phyloP scores from a whole-genome alignment of 2,797 vertebrate species.

The Lophotriccus pileatus region DNA sequence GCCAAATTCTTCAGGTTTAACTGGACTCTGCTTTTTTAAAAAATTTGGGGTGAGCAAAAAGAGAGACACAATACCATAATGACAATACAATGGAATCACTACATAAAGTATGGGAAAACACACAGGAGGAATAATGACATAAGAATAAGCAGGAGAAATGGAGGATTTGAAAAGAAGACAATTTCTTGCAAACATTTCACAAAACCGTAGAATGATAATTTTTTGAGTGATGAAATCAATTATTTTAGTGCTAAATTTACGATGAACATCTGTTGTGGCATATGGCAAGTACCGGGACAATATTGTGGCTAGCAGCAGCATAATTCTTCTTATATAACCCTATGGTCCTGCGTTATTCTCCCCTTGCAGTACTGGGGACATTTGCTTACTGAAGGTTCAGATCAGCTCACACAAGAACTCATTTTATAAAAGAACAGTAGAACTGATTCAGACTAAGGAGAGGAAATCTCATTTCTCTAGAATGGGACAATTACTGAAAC shows the following conservation, averaged over 20 bases:
- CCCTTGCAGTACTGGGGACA: not conserved
- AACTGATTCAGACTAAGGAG: not conserved
- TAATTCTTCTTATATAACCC: not conserved
- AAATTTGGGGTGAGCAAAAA: not conserved
- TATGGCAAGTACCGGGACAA: not conserved
- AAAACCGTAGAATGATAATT: not conserved
- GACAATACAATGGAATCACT: not conserved
- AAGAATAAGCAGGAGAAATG: not conserved
- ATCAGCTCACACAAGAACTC: not conserved
- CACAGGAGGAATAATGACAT: not conserved
- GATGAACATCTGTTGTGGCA: not conserved
- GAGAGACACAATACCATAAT: not conserved
- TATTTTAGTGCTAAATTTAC: not conserved
- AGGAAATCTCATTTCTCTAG: constrained; percentile 1
- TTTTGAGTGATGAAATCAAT: not conserved
- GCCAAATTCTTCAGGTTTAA: not conserved
- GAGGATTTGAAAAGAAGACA: not conserved
- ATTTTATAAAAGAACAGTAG: constrained; percentile 29
- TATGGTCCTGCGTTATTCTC: not conserved
- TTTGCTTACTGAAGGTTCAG: not conserved
- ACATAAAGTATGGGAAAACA: not conserved
- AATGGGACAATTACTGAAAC: not conserved
- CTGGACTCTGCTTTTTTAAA: not conserved
- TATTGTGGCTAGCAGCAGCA: not conserved
- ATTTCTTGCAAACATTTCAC: not conserved